A percentile compares a stretch with the other conserved stretches of the same genome.
These are phyloP conservation scores for Sander vitreus DNA, from an alignment of 2,113 vertebrate genomes.

Conservation along the genomic window DNA sequence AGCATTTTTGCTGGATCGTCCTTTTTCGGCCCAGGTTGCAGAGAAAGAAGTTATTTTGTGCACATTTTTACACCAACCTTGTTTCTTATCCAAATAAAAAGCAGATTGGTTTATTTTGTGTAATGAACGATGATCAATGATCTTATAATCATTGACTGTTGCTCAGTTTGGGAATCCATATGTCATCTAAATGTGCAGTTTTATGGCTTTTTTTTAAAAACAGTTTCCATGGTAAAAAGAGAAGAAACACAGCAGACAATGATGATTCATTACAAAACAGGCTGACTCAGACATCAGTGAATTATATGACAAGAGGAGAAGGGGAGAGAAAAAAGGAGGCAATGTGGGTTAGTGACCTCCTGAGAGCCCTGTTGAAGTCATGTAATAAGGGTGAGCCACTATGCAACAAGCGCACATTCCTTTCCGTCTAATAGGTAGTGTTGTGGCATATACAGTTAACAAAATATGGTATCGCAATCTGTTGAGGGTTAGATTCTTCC, in stretches of 20 bases:
- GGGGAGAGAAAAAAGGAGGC: slow-evolving; percentile 4
- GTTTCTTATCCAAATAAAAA: background rate
- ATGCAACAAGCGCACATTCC: slow-evolving; percentile 5
- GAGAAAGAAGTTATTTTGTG: slow-evolving; percentile 4
- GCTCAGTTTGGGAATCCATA: background rate
- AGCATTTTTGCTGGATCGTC: slow-evolving; percentile 45
- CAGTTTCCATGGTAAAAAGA: background rate
- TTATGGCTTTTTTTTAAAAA: background rate
- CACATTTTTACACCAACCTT: background rate
- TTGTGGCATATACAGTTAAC: slow-evolving; percentile 1
- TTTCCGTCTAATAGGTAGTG: background rate
- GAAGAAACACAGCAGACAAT: background rate
- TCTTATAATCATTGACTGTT: background rate
- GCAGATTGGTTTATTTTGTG: background rate
- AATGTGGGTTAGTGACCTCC: slow-evolving; percentile 36
- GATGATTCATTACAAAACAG: slow-evolving; percentile 1
- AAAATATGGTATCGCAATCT: slow-evolving; percentile 37
- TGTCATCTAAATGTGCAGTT: background rate
- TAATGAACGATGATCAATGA: background rate
- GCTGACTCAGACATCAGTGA: slow-evolving; percentile 21
- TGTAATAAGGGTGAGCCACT: slow-evolving; percentile 31
- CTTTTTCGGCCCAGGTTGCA: slow-evolving; percentile 11
- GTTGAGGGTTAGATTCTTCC: slow-evolving; percentile 15
- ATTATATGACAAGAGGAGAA: slow-evolving; percentile 28
- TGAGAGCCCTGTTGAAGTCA: slow-evolving; percentile 30